Evolutionary conservation across 37 sponge, comb jelly and placozoan species (phyloP).

Genomic region (Agelas oroides): DNA sequence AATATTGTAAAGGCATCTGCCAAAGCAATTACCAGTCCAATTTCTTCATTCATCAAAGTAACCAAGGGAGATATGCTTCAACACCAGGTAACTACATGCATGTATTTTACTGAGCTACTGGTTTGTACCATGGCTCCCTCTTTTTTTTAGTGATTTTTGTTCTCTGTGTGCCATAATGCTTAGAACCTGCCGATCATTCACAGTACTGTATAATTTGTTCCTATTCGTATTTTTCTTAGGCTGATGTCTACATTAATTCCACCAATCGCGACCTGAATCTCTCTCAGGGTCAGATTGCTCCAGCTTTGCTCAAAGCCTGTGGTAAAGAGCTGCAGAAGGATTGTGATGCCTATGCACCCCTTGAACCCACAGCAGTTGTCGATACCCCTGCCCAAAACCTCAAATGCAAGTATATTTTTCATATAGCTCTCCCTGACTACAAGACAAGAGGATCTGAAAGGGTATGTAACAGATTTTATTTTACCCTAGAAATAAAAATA

Average conservation of each 20-base stretch:
- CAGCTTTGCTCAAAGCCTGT: constrained; percentile 1
- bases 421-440: constrained; percentile 32
- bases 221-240: constrained; percentile 17
- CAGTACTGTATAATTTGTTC: no score
- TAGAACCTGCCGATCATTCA: no score
- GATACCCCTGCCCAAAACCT: constrained; percentile 40
- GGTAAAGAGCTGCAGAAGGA: constrained; percentile 46
- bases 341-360: constrained; percentile 29
- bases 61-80: constrained; percentile 33
- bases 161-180: no score
- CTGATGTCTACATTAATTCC: constrained; percentile 50
- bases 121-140: no score
- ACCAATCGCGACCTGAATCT: constrained; percentile 40
- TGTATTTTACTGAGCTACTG: no score
- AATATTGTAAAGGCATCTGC: not conserved
- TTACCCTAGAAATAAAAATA: no score
- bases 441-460: not conserved
- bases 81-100: constrained; percentile 4
- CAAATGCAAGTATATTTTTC: constrained; percentile 19
- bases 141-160: no score
- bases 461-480: constrained; percentile 24
- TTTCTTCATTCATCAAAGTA: constrained; percentile 11
- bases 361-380: constrained; percentile 24
- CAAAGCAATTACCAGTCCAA: not conserved
- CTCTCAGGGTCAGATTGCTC: constrained; percentile 17